These are phyloP conservation scores for Nysson spinosus DNA, from an alignment of 2,888 invertebrate species.

Conservation along the genomic window DNA sequence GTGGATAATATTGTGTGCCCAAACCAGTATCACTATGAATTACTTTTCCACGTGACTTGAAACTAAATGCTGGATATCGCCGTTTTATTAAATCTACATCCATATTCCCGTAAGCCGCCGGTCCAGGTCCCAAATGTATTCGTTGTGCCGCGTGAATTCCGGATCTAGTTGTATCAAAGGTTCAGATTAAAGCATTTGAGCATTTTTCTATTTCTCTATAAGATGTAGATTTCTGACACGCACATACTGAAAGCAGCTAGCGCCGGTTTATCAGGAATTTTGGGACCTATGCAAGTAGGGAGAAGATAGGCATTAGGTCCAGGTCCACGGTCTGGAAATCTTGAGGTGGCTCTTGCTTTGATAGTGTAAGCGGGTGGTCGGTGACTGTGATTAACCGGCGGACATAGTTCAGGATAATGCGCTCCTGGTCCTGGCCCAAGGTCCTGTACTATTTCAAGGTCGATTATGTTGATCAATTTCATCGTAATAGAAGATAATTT, in stretches of 20 bases:
- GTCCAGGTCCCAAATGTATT: slow-evolving; percentile 64
- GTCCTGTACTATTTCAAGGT: slow-evolving; percentile 34
- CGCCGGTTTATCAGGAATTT: slow-evolving; percentile 78
- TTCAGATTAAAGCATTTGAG: not conserved
- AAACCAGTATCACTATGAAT: slow-evolving; percentile 52
- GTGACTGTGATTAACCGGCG: slow-evolving; percentile 78
- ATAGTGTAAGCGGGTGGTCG: slow-evolving; percentile 82
- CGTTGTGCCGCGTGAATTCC: slow-evolving; percentile 25
- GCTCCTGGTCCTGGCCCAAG: slow-evolving; percentile 82
- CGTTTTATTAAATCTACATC: slow-evolving; percentile 62
- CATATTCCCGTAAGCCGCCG: slow-evolving; percentile 65
- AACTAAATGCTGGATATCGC: slow-evolving; percentile 65
- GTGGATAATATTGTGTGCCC: slow-evolving; percentile 67
- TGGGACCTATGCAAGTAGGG: slow-evolving; percentile 79
- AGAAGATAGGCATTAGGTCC: slow-evolving; percentile 82
- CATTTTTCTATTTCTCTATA: not conserved
- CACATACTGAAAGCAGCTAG: slow-evolving; percentile 79
- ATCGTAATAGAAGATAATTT: not conserved
- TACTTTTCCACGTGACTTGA: slow-evolving; percentile 53
- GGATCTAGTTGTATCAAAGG: slow-evolving; percentile 55
- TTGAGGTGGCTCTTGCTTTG: slow-evolving; percentile 76
- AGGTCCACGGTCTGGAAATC: slow-evolving; percentile 75
- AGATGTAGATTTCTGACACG: slow-evolving; percentile 34
- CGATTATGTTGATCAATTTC: not conserved
- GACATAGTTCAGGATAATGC: slow-evolving; percentile 81